Evolutionary conservation across 1,140 invertebrate genomes (phyloP), one percentile per base, ranked within the genome.

Genomic region (Laodelphax striatellus): DNA sequence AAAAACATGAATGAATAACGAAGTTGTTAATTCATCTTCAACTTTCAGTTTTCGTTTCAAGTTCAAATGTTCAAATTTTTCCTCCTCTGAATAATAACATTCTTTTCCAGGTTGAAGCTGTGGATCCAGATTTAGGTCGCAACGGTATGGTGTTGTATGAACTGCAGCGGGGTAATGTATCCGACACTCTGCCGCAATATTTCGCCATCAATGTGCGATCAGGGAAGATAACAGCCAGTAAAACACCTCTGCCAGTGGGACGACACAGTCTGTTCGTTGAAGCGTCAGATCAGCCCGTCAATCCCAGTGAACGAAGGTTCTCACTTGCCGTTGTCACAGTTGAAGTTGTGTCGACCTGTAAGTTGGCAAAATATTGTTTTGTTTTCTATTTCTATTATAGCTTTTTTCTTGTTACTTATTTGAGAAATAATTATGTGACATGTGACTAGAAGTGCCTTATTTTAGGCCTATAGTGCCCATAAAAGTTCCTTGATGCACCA

Each of bases 321-420:
- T 87, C 89, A 1, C 70, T 92, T 38, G 88, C 88, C n/a, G 86
- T 91, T 2, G 86, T 91, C 5, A 87, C 86, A 21, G 79, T 90
- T 28, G 83, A 88, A 62, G 80, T 86, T 1, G 76, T 81, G 9
- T 75, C 75, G 64, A 72, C 77, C 28, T 70, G 71, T 67, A 52
- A 43, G 59, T 58, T 5, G n/a, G 6, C 2, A 28, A 28, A 2
- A 28, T 28, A 28, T 28, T 28, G 6, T 28, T 28, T 28, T 28
- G 24, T 4, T 28, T 28, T 28, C 6, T 28, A 6, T 28, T 28
- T 28, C 2, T 28, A 28, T 28, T 2, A 28, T 28, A 4, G 24
- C 2, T 4, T 28, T 4, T 28, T 2, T 6, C 2, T 28, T 28
- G 6, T 28, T 28, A 28, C 2, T 28, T 28, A 28, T 28, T 28